These are phyloP conservation scores for Clamator glandarius DNA, from an alignment of 2,797 vertebrate species.

Conservation along the genomic window DNA sequence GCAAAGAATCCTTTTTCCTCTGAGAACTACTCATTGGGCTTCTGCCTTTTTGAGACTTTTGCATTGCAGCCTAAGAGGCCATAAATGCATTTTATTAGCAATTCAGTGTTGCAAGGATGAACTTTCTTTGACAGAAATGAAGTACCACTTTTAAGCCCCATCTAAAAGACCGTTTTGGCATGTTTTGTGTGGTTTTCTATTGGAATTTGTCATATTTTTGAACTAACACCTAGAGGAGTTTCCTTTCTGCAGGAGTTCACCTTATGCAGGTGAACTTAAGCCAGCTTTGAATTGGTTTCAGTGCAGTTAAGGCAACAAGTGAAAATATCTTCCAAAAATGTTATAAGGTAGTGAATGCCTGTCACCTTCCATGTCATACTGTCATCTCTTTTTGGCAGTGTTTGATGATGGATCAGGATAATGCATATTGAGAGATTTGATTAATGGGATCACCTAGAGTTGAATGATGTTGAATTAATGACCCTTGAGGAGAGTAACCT, in stretches of 20 bases:
- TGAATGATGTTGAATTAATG: not conserved
- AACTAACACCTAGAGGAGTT: not conserved
- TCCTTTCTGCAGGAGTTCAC: not conserved
- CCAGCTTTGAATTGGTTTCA: fast-evolving
- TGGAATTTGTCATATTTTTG: not conserved
- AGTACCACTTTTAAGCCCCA: not conserved
- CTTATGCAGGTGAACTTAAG: not conserved
- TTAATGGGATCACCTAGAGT: not conserved
- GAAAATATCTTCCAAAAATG: not conserved
- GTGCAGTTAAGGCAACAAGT: not conserved
- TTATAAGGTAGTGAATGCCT: not conserved
- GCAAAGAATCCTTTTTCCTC: not conserved
- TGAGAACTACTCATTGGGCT: not conserved
- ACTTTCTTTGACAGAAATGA: not conserved
- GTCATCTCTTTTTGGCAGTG: not conserved
- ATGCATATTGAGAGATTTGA: fast-evolving
- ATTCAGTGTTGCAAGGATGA: not conserved
- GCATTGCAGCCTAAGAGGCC: not conserved
- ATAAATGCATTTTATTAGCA: not conserved
- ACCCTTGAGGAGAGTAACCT: not conserved
- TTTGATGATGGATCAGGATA: not conserved
- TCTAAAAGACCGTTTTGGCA: not conserved
- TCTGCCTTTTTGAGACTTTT: not conserved
- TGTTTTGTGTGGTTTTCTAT: not conserved
- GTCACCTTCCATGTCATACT: not conserved